phyloP scores from a whole-genome alignment of 1,140 invertebrate species.

The Harpegnathos saltator region DNA sequence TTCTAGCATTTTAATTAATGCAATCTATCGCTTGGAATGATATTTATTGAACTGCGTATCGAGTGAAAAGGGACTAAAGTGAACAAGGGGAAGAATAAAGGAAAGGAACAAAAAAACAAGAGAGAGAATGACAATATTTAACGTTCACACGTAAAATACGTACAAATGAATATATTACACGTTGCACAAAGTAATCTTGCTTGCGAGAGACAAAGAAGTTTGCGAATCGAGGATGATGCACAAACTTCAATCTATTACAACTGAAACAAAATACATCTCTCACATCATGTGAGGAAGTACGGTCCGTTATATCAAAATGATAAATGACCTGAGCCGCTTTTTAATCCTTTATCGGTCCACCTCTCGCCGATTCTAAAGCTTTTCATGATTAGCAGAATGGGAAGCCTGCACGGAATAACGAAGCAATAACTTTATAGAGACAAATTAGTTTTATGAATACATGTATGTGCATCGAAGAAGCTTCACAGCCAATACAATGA shows the following conservation, averaged over 20 bases:
- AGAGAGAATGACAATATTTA: slow-evolving; percentile 47
- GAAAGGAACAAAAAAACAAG: not conserved
- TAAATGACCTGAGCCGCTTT: not conserved
- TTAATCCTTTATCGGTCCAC: slow-evolving; percentile 29
- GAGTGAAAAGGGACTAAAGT: not conserved
- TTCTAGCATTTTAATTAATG: too few relatives aligned
- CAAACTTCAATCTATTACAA: not conserved
- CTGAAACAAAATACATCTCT: not conserved
- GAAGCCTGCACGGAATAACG: not conserved
- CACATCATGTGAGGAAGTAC: not conserved
- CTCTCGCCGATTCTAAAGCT: not conserved
- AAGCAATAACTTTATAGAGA: not conserved
- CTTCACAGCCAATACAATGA: slow-evolving; percentile 19
- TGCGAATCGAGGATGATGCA: not conserved
- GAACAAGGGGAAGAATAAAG: too few relatives aligned
- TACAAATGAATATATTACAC: slow-evolving; percentile 38
- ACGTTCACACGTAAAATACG: slow-evolving; percentile 24
- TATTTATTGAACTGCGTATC: slow-evolving; percentile 15
- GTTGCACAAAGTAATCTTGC: slow-evolving; percentile 31
- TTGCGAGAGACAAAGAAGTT: not conserved
- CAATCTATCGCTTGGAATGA: too few relatives aligned
- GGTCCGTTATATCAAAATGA: slow-evolving; percentile 1
- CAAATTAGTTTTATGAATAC: not conserved
- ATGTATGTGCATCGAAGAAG: not conserved
- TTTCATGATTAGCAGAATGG: not conserved